Percentiles rank a stretch among this genome's conserved stretches.
These are phyloP conservation scores for Atrichornis clamosus DNA, from an alignment of 2,113 vertebrate species.

Conservation along the genomic window DNA sequence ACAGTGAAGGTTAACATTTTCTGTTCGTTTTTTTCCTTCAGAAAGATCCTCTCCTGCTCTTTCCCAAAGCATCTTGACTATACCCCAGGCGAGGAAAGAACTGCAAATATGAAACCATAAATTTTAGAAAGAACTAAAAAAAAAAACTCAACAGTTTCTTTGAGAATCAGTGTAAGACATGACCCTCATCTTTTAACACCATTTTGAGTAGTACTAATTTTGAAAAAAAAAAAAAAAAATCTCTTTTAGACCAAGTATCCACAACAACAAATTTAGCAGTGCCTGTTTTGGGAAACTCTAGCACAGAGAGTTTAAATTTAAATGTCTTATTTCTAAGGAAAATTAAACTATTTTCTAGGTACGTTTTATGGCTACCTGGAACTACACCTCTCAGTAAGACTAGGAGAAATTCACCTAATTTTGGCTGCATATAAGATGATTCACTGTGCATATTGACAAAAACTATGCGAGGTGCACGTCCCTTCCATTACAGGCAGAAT, in stretches of 20 bases:
- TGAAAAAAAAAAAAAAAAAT: background rate
- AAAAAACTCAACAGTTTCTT: background rate
- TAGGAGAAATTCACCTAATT: background rate
- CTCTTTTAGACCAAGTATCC: background rate
- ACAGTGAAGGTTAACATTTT: background rate
- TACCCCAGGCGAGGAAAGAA: background rate
- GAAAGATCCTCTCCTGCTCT: background rate
- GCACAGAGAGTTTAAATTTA: background rate
- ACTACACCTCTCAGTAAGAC: background rate
- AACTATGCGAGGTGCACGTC: background rate
- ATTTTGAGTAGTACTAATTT: background rate
- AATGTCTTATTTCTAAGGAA: background rate
- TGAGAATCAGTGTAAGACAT: background rate
- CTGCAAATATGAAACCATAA: background rate
- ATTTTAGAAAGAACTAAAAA: background rate
- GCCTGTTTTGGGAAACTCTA: background rate
- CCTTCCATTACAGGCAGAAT: background rate
- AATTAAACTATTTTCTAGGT: background rate
- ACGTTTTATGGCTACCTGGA: background rate
- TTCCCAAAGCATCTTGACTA: background rate
- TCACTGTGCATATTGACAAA: background rate
- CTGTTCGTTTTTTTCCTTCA: background rate
- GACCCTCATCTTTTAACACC: background rate
- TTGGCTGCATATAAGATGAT: background rate
- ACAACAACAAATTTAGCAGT: background rate